These are phyloP conservation scores for Ameiurus melas DNA, from an alignment of 2,113 vertebrate species.

Conservation along the genomic window DNA sequence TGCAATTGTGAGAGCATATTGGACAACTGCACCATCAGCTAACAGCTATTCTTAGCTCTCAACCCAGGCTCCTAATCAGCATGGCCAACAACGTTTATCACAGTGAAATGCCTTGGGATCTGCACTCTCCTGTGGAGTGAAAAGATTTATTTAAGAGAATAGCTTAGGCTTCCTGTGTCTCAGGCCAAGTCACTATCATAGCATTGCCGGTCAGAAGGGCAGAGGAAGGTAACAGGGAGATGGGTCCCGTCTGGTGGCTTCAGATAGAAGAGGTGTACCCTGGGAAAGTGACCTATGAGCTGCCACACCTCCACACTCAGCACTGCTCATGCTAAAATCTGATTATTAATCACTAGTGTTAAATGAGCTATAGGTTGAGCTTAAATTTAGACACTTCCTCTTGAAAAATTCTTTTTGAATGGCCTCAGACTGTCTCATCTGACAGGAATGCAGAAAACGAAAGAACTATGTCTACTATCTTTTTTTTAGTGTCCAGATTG, in stretches of 20 bases:
- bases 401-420: slow-evolving; percentile 28
- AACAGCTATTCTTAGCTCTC: slow-evolving; percentile 43
- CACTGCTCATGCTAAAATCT: slow-evolving; percentile 8
- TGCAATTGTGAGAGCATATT: background rate
- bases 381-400: slow-evolving; percentile 50
- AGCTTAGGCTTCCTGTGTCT: slow-evolving; percentile 50
- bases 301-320: slow-evolving; percentile 44
- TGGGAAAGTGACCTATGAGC: slow-evolving; percentile 57
- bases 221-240: slow-evolving; percentile 55
- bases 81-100: slow-evolving; percentile 40
- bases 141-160: slow-evolving; percentile 52
- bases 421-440: slow-evolving; percentile 34
- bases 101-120: slow-evolving; percentile 45
- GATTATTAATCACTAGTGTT: slow-evolving; percentile 45
- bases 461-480: background rate
- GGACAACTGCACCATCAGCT: slow-evolving; percentile 51
- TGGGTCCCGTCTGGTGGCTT: slow-evolving; percentile 48
- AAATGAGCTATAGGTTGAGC: slow-evolving; percentile 23
- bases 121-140: slow-evolving; percentile 33
- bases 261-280: slow-evolving; percentile 56
- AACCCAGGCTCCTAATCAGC: slow-evolving; percentile 40
- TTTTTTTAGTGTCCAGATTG: slow-evolving; percentile 8
- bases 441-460: slow-evolving; percentile 35
- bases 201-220: slow-evolving; percentile 49
- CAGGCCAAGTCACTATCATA: slow-evolving; percentile 55